Conservation (phyloP, 2,797 vertebrate species). For the Cheracebus regulus region DNA sequence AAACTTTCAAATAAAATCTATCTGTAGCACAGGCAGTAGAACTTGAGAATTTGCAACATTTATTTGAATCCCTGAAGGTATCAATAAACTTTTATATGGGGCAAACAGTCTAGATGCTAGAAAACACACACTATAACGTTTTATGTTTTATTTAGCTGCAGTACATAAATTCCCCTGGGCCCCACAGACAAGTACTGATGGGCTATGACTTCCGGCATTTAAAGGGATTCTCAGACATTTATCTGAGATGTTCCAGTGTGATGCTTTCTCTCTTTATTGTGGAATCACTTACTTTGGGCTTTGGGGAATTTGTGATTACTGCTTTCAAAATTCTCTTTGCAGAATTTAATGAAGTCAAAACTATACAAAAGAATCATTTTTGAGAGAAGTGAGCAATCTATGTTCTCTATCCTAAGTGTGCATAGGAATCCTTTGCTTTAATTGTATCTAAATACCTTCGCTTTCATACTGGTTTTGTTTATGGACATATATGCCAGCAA, state of each 20-base stretch:
- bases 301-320: not conserved
- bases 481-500: not conserved
- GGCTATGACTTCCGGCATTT: not conserved
- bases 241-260: not conserved
- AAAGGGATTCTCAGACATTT: not conserved
- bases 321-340: slow-evolving; percentile 19
- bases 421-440: not conserved
- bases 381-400: not conserved
- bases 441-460: not conserved
- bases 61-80: not conserved
- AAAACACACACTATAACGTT: not conserved
- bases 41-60: not conserved
- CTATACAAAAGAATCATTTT: not conserved
- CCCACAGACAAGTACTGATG: not conserved
- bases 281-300: not conserved
- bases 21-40: not conserved
- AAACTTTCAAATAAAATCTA: not conserved
- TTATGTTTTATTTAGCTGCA: slow-evolving; percentile 26
- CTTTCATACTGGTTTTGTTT: slow-evolving; percentile 6
- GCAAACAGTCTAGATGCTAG: slow-evolving; percentile 4
- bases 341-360: not conserved
- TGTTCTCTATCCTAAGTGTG: rapidly evolving
- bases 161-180: not conserved
- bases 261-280: not conserved
- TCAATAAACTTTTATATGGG: slow-evolving; percentile 56